Conservation (phyloP, 1,140 invertebrate genomes). For the Fragariocoptes setiger region DNA sequence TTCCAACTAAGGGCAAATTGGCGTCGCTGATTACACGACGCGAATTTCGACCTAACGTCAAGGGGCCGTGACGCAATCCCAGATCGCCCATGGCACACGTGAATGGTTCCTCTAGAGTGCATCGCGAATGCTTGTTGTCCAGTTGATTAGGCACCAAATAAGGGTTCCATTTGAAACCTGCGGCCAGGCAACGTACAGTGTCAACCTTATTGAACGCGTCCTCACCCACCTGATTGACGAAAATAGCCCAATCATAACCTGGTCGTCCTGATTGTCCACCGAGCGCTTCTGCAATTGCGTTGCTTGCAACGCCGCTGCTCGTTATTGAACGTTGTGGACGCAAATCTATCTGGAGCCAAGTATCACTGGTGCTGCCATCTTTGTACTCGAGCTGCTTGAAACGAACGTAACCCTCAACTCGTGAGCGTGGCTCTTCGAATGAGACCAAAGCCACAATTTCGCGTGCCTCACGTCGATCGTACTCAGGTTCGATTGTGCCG, state of each 20-base stretch:
- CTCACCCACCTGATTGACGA: conserved; percentile 65
- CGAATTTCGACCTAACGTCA: conserved; percentile 36
- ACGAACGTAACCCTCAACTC: conserved; percentile 49
- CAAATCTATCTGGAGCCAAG: conserved; percentile 53
- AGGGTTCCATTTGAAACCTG: conserved; percentile 71
- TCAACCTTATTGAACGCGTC: conserved; percentile 50
- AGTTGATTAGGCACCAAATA: conserved; percentile 55
- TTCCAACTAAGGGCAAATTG: conserved; percentile 41
- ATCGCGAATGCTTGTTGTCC: conserved; percentile 53
- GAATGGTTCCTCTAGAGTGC: conserved; percentile 46
- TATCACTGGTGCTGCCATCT: conserved; percentile 56
- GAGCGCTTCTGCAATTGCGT: not conserved
- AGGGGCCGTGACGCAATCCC: conserved; percentile 43
- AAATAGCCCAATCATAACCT: conserved; percentile 67
- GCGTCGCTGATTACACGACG: conserved; percentile 45
- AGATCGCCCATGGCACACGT: conserved; percentile 76
- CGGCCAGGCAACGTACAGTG: conserved; percentile 46
- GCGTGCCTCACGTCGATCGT: conserved; percentile 43
- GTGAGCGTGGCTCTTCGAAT: conserved; percentile 49
- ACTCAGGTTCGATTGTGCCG: conserved; percentile 46
- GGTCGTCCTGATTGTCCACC: conserved; percentile 10
- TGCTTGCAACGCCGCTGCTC: not conserved
- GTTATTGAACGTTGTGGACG: conserved; percentile 11
- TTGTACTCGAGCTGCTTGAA: conserved; percentile 56
- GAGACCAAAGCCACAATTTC: conserved; percentile 58